Base-by-base conservation (phyloP, 2,888 invertebrate genomes). In the Drosophila testacea region DNA sequence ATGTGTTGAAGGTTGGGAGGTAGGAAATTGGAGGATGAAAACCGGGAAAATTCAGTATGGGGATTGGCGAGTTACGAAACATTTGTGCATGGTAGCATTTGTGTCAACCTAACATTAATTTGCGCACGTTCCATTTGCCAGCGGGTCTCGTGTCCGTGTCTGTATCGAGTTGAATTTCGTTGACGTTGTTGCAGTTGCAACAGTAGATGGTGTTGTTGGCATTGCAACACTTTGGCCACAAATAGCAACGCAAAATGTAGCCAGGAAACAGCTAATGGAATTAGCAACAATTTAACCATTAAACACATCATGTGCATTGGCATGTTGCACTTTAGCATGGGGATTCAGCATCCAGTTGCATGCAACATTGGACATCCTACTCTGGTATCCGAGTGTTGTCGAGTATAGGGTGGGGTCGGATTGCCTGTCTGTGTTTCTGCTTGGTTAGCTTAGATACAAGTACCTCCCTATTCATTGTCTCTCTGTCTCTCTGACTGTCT, bases 241-340 rank as follows among this genome's bases (percentile, higher is more conserved):
- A 85, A 72, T 60, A 69, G 57, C 51, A 72, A 72, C 72, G 80
- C 64, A 65, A 52, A 66, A 73, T 71, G 79, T 64, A 83, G 83
- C 71, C 77, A 69, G 73, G 73, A 82, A 79, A 68, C 72, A 63
- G 74, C 81, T 81, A 88, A 88, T 86, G 85, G 83, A 86, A 86
- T 86, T 86, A 88, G 86, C 86, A 88, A 88, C 86, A 88, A 88
- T 88, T 88, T 86, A 86, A 88, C 78, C 86, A 88, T 88, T 88
- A 86, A 86, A 83, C 86, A 86, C 81, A 88, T 83, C 79, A 88
- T 80, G 83, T 87, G 83, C 81, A 85, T 83, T 88, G 84, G 86
- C 88, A 83, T 85, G 81, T 81, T 80, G 78, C 80, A 83, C 64
- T 73, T 69, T 62, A 42, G 68, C 51, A 27, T 22, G 42, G 50